phyloP scores from a whole-genome alignment of 2,888 invertebrate genomes.

The Biston stratarius region DNA sequence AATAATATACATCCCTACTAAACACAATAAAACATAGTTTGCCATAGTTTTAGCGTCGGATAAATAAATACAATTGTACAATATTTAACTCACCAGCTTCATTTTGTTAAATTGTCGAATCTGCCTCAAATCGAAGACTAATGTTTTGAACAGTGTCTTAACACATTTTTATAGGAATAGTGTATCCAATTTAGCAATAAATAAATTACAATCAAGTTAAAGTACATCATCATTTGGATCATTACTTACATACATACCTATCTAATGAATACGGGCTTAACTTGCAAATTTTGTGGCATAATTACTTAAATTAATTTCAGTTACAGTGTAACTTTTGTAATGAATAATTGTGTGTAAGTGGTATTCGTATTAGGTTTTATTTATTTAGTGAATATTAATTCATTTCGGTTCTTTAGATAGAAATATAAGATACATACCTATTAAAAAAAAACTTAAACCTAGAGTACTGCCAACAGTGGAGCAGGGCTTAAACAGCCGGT shows the following conservation, averaged over 20 bases:
- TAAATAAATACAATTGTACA: background rate
- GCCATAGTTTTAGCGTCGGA: no score
- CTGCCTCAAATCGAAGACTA: conserved; percentile 22
- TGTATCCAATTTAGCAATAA: conserved; percentile 27
- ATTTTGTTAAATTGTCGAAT: conserved; percentile 44
- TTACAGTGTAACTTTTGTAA: no score
- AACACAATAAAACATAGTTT: background rate
- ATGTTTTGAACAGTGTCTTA: conserved; percentile 4
- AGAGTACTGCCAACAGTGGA: no score
- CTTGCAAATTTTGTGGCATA: conserved; percentile 3
- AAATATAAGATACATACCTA: no score
- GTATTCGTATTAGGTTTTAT: no score
- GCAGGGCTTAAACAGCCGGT: no score
- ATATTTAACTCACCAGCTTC: conserved; percentile 56
- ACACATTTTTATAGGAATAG: conserved; percentile 30
- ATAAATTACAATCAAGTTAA: conserved; percentile 16
- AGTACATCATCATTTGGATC: conserved; percentile 4
- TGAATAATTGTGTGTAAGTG: no score
- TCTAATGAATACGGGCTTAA: background rate
- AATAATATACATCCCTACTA: background rate
- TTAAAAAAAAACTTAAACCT: no score
- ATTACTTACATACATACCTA: background rate
- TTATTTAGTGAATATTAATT: no score
- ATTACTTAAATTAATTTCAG: background rate
- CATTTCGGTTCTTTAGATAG: no score